Evolutionary conservation across 2,888 invertebrate species (phyloP).

Genomic region (Litoditis marina): DNA sequence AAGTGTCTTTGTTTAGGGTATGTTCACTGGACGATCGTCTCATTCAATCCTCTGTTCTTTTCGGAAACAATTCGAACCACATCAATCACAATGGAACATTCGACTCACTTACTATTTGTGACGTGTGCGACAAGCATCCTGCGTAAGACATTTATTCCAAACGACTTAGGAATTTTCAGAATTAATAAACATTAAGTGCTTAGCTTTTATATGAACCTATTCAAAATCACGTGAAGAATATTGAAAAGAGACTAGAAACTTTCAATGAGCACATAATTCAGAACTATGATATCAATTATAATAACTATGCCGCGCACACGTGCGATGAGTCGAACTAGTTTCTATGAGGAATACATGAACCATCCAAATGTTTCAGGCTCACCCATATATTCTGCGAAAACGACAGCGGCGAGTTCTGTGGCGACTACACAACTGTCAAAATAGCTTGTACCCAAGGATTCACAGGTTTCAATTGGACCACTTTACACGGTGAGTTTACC

Average conservation of each 20-base stretch:
- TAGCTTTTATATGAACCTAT: no score
- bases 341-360: no score
- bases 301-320: no score
- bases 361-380: no score
- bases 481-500: constrained; percentile 74
- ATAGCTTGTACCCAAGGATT: constrained; percentile 75
- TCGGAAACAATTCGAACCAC: constrained; percentile 21
- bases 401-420: constrained; percentile 38
- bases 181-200: no score
- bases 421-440: constrained; percentile 45
- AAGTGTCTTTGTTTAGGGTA: constrained; percentile 71
- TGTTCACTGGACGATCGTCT: constrained; percentile 88
- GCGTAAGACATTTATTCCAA: constrained; percentile 32
- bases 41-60: constrained; percentile 64
- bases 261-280: not conserved
- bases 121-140: constrained; percentile 69
- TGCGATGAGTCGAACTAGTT: no score
- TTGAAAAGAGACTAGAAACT: no score
- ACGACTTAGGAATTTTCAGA: no score
- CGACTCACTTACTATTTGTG: constrained; percentile 65
- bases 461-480: constrained; percentile 84
- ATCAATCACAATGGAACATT: constrained; percentile 22
- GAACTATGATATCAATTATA: no score
- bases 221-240: no score
- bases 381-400: constrained; percentile 50